phyloP scores from a whole-genome alignment of 1,140 invertebrate genomes.

The Chrysoperla carnea region DNA sequence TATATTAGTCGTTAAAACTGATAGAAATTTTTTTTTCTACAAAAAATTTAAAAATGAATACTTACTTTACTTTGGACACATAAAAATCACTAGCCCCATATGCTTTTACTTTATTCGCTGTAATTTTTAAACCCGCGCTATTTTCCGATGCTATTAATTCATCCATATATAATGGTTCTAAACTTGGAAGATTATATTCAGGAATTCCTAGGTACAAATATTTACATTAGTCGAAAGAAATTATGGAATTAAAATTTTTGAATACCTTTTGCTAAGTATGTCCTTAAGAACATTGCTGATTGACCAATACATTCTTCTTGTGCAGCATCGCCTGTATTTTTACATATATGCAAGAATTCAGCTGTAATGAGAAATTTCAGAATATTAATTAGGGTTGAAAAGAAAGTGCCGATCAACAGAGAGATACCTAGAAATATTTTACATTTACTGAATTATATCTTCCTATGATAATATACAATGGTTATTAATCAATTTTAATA shows the following conservation, averaged over 20 bases:
- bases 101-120: slow-evolving; percentile 30
- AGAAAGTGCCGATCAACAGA: no score
- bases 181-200: slow-evolving; percentile 35
- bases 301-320: slow-evolving; percentile 31
- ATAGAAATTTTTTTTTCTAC: no score
- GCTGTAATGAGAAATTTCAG: slow-evolving; percentile 28
- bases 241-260: not conserved
- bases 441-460: no score
- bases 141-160: slow-evolving; percentile 31
- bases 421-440: no score
- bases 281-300: slow-evolving; percentile 29
- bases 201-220: slow-evolving; percentile 24
- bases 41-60: slow-evolving; percentile 2
- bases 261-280: slow-evolving; percentile 24
- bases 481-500: no score
- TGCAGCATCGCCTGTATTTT: slow-evolving; percentile 28
- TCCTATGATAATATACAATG: no score
- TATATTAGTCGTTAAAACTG: no score
- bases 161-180: slow-evolving; percentile 40
- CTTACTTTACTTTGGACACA: slow-evolving; percentile 33
- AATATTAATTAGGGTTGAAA: no score
- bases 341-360: slow-evolving; percentile 38
- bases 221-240: no score
- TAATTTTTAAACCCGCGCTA: slow-evolving; percentile 29
- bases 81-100: slow-evolving; percentile 39